Evolutionary conservation across 2,888 invertebrate genomes (phyloP).

Genomic region (Pseudoips prasinana): DNA sequence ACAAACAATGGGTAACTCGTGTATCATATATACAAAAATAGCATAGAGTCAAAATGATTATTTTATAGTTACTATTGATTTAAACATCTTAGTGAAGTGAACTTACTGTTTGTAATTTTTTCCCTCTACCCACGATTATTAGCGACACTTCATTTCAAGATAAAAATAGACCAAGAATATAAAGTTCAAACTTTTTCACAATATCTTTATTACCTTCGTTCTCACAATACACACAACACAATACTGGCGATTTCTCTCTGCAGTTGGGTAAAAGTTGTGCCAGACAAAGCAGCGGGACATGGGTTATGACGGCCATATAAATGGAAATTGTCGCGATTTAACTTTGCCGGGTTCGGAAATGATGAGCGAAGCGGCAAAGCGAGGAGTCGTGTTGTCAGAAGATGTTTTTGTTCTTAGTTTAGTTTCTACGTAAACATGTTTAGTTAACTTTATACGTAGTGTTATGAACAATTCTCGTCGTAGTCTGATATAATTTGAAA

Average conservation of each 20-base stretch:
- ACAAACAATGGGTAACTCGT: too few relatives aligned
- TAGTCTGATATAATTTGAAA: too few relatives aligned
- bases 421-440: not conserved
- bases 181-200: not conserved
- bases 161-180: too few relatives aligned
- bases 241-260: constrained; percentile 27
- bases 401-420: constrained; percentile 7
- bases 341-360: constrained; percentile 62
- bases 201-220: not conserved
- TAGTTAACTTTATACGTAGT: too few relatives aligned
- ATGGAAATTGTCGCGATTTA: constrained; percentile 72
- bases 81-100: too few relatives aligned
- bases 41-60: too few relatives aligned
- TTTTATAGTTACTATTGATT: too few relatives aligned
- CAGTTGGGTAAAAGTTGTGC: constrained; percentile 29
- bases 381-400: constrained; percentile 9
- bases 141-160: too few relatives aligned
- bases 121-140: too few relatives aligned
- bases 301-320: constrained; percentile 67
- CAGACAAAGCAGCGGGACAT: constrained; percentile 56
- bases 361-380: constrained; percentile 33
- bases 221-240: constrained; percentile 19
- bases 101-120: too few relatives aligned
- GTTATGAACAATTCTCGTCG: too few relatives aligned
- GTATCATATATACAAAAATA: too few relatives aligned